These are phyloP conservation scores for Liolophura sinensis DNA, from an alignment of 1,140 invertebrate genomes.

Conservation along the genomic window DNA sequence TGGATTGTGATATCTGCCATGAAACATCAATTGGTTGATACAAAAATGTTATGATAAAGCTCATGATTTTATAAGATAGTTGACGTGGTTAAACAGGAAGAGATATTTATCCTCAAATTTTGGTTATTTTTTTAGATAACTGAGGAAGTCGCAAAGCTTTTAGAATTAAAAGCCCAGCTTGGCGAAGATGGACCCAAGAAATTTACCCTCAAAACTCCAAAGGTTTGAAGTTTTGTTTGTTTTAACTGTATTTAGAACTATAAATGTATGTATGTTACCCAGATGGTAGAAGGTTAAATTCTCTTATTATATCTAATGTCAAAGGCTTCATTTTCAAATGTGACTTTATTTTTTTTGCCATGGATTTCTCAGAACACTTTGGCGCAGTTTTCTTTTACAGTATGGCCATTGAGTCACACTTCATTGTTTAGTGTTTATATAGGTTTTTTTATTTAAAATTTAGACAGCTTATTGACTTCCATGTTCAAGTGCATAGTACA, in stretches of 20 bases:
- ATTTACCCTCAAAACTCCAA: conserved; percentile 87
- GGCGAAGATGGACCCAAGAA: conserved; percentile 67
- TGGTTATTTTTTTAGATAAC: conserved; percentile 65
- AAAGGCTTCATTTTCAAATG: no score
- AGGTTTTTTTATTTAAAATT: no score
- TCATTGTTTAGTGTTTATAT: background rate
- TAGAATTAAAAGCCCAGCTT: conserved; percentile 77
- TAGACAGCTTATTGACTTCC: no score
- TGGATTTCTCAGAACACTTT: background rate
- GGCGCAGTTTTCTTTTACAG: background rate
- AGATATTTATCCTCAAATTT: conserved; percentile 2
- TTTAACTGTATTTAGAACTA: no score
- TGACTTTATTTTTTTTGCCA: no score
- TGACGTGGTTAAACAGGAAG: no score
- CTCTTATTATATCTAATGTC: background rate
- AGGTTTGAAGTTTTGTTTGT: conserved; percentile 37
- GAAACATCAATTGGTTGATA: background rate
- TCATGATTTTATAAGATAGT: background rate
- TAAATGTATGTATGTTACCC: no score
- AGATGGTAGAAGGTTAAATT: background rate
- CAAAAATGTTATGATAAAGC: background rate
- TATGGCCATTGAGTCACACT: no score
- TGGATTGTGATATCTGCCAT: background rate
- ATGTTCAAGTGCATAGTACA: no score
- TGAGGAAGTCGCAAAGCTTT: conserved; percentile 79